Conservation (phyloP, 1,140 invertebrate species). For the Berghia stephanieae region DNA sequence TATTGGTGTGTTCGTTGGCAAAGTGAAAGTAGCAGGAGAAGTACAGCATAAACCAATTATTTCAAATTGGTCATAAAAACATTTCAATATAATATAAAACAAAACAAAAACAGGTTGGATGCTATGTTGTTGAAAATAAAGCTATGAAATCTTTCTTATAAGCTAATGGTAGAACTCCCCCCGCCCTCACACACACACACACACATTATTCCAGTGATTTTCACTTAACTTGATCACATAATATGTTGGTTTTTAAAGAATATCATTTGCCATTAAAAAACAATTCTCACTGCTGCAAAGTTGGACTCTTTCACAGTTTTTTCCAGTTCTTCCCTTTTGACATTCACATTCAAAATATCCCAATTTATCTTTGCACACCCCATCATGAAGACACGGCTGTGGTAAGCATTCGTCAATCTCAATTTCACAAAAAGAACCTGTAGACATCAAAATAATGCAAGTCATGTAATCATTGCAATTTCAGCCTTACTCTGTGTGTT, state of each 20-base stretch:
- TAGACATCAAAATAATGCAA: too few species aligned
- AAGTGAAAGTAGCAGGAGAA: not conserved
- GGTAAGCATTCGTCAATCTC: slow-evolving; percentile 46
- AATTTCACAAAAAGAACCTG: slow-evolving; percentile 52
- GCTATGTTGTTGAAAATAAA: too few species aligned
- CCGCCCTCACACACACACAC: too few species aligned
- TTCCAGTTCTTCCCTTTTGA: slow-evolving; percentile 76
- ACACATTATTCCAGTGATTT: too few species aligned
- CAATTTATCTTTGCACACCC: slow-evolving; percentile 37
- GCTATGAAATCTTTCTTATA: too few species aligned
- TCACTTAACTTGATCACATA: too few species aligned
- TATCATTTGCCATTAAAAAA: too few species aligned
- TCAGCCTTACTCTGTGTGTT: too few species aligned
- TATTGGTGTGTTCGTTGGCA: not conserved
- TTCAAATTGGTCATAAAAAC: too few species aligned
- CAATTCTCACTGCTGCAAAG: slow-evolving; percentile 38
- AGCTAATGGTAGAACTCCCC: too few species aligned
- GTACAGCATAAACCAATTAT: not conserved
- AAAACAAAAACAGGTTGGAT: not conserved
- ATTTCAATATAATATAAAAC: not conserved
- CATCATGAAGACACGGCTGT: slow-evolving; percentile 47
- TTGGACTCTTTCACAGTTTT: slow-evolving; percentile 78
- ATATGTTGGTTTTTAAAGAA: too few species aligned
- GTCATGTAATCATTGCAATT: too few species aligned
- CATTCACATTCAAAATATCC: slow-evolving; percentile 49